Evolutionary conservation across 2,888 invertebrate genomes (phyloP).

Genomic region (Heliconius cydno): DNA sequence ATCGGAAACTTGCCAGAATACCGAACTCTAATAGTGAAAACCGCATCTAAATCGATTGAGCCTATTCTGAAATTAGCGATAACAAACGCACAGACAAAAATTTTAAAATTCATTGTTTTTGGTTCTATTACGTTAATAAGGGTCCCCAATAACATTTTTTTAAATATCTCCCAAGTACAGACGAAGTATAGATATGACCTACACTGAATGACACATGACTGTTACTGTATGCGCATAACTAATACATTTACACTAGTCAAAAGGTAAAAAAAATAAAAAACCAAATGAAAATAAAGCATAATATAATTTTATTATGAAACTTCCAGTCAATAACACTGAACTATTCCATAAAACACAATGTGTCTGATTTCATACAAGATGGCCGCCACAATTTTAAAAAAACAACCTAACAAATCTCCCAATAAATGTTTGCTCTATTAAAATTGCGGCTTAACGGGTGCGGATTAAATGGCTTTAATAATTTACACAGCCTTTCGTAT

Average conservation of each 20-base stretch:
- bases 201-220: too few relatives aligned
- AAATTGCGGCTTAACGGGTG: slow-evolving; percentile 51
- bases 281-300: slow-evolving; percentile 81
- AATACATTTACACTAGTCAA: not conserved
- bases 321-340: slow-evolving; percentile 83
- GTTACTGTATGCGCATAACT: not conserved
- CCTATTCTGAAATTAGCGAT: too few relatives aligned
- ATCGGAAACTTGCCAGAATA: too few relatives aligned
- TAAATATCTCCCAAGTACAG: too few relatives aligned
- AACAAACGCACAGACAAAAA: too few relatives aligned
- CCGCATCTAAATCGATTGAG: too few relatives aligned
- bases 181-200: too few relatives aligned
- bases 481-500: slow-evolving; percentile 82
- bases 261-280: slow-evolving; percentile 59
- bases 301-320: slow-evolving; percentile 83
- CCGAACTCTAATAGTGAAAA: too few relatives aligned
- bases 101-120: too few relatives aligned
- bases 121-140: too few relatives aligned
- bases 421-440: slow-evolving; percentile 49
- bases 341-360: slow-evolving; percentile 77
- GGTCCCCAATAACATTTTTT: too few relatives aligned
- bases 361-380: slow-evolving; percentile 76
- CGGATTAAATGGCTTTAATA: slow-evolving; percentile 73
- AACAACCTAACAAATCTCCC: slow-evolving; percentile 12
- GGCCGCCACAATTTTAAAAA: slow-evolving; percentile 39